These are phyloP conservation scores for Circaetus gallicus DNA, from an alignment of 2,113 vertebrate genomes.

Conservation along the genomic window DNA sequence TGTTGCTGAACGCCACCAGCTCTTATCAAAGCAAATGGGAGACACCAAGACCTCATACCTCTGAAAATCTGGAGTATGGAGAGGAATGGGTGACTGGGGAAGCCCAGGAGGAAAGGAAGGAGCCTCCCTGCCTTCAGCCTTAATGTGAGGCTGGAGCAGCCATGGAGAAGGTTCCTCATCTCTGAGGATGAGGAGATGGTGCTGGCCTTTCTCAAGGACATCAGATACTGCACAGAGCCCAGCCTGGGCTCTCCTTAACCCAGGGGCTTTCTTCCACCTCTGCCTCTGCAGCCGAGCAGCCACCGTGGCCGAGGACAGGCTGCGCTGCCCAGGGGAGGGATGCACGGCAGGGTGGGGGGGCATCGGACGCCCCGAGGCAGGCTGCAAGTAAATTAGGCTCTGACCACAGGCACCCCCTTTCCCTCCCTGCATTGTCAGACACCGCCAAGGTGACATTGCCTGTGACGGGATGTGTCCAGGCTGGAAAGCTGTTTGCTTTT, in stretches of 20 bases:
- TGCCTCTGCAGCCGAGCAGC: neutral
- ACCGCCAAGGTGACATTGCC: constrained; percentile 6
- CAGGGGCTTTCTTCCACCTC: neutral
- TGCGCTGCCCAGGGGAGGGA: neutral
- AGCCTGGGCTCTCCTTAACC: neutral
- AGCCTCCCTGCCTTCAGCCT: neutral
- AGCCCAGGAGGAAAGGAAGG: neutral
- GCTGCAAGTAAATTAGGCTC: neutral
- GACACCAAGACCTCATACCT: neutral
- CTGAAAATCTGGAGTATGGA: neutral
- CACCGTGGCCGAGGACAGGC: fast-evolving
- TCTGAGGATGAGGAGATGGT: neutral
- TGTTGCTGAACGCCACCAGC: neutral
- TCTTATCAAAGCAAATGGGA: neutral
- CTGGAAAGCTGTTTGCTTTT: constrained; percentile 37
- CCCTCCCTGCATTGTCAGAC: neutral
- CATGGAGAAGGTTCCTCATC: neutral
- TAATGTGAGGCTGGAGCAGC: neutral
- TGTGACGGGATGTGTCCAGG: neutral
- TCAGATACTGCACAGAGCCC: neutral
- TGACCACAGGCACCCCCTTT: neutral
- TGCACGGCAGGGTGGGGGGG: neutral
- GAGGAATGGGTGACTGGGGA: neutral
- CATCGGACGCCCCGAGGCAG: neutral
- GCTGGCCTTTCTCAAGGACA: neutral